phyloP scores from a whole-genome alignment of 1,140 invertebrate species.

The Solenopsis invicta region DNA sequence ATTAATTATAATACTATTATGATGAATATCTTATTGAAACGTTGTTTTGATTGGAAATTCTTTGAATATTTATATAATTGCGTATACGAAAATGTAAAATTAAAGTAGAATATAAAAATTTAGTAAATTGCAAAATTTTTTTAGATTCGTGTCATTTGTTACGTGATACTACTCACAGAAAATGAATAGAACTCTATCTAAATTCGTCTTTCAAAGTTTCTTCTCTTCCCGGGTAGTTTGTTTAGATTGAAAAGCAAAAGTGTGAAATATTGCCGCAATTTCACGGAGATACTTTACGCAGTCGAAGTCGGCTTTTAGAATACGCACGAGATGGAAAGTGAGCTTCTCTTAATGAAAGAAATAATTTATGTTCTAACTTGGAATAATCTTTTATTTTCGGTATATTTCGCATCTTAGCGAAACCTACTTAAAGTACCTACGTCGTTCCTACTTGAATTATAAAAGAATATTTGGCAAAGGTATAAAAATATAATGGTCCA shows the following conservation, averaged over 20 bases:
- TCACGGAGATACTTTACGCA: conserved; percentile 13
- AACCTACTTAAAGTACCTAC: neutral
- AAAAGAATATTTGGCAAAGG: neutral
- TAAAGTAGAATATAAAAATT: neutral
- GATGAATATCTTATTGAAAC: neutral
- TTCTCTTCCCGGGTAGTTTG: conserved; percentile 2
- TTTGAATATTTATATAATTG: neutral
- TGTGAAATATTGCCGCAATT: conserved; percentile 56
- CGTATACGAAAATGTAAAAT: neutral
- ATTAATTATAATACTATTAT: too few relatives aligned
- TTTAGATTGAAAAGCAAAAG: conserved; percentile 29
- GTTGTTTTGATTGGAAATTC: neutral
- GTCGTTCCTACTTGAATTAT: neutral
- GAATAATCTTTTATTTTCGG: neutral
- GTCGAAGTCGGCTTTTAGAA: conserved; percentile 42
- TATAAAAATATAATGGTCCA: neutral
- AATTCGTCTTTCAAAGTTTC: conserved; percentile 14
- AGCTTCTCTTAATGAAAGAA: conserved; percentile 54
- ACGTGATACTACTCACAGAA: neutral
- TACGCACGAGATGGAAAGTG: conserved; percentile 33
- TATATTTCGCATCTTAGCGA: neutral
- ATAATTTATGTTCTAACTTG: conserved; percentile 53
- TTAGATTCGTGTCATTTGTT: neutral
- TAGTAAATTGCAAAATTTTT: neutral
- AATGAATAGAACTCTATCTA: neutral